Conservation (phyloP, 2,113 vertebrate genomes). For the Grus americana region DNA sequence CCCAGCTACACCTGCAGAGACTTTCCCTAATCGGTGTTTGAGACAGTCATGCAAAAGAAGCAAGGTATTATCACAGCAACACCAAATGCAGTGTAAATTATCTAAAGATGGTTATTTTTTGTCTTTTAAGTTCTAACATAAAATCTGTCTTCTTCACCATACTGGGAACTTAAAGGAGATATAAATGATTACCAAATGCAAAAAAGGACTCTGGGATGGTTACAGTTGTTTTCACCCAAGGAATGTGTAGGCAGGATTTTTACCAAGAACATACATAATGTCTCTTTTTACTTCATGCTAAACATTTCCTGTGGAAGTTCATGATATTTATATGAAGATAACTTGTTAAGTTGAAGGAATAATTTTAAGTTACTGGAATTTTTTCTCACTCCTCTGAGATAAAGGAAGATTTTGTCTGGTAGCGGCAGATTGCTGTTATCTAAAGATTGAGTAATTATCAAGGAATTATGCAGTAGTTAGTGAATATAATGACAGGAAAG, state of each 20-base stretch:
- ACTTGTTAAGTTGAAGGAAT: neutral
- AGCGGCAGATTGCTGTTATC: neutral
- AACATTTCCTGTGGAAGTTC: neutral
- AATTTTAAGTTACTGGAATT: neutral
- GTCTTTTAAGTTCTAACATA: neutral
- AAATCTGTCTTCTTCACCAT: neutral
- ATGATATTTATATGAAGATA: neutral
- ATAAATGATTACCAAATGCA: neutral
- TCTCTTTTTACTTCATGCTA: neutral
- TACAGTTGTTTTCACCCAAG: neutral
- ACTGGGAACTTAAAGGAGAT: neutral
- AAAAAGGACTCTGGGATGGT: neutral
- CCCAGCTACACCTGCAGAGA: neutral
- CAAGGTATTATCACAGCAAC: neutral
- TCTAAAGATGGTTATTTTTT: neutral
- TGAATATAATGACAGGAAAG: constrained; percentile 29
- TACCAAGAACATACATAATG: neutral
- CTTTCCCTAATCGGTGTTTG: neutral
- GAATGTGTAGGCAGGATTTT: neutral
- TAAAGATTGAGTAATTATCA: constrained; percentile 30
- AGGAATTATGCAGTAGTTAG: constrained; percentile 38
- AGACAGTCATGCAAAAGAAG: neutral
- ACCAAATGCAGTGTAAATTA: neutral
- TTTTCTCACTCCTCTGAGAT: neutral
- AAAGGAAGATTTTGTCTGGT: neutral